Conservation (phyloP, 1,140 invertebrate species). For the Ceratoteleas bidentatus region DNA sequence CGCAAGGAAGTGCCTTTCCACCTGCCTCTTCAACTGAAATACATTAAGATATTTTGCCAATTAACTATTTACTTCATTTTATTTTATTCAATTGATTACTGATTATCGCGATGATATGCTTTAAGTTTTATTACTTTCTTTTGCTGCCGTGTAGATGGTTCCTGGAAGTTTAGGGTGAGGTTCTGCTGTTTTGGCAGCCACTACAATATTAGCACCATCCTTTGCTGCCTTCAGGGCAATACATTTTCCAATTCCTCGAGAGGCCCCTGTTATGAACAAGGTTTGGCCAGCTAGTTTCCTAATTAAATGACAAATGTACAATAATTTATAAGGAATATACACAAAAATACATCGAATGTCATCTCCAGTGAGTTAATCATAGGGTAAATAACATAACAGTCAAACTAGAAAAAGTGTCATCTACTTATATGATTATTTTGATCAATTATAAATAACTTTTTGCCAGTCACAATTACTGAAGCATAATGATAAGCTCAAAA, state of each 20-base stretch:
- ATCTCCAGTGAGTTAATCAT: too few species aligned
- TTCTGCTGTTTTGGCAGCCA: constrained; percentile 97
- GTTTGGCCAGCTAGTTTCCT: constrained; percentile 96
- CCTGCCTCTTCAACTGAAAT: constrained; percentile 93
- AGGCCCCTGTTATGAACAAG: constrained; percentile 97
- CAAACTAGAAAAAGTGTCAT: too few species aligned
- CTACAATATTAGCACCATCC: constrained; percentile 97
- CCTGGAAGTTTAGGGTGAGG: constrained; percentile 98
- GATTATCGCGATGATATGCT: constrained; percentile 20
- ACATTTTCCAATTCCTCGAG: constrained; percentile 97
- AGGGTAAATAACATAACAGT: too few species aligned
- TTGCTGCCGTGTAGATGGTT: constrained; percentile 97
- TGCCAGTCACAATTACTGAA: too few species aligned
- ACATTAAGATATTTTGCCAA: background rate
- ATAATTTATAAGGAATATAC: background rate
- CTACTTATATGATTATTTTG: too few species aligned
- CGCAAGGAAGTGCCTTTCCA: constrained; percentile 94
- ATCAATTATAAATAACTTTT: too few species aligned
- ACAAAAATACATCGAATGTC: background rate
- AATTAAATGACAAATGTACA: background rate
- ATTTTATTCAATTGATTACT: too few species aligned
- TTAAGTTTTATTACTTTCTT: constrained; percentile 88
- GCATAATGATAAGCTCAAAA: too few species aligned
- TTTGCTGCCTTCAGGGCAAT: constrained; percentile 96
- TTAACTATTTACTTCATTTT: background rate